Base-by-base conservation (phyloP, 2,888 invertebrate genomes). In the Rotaria magnacalcarata region DNA sequence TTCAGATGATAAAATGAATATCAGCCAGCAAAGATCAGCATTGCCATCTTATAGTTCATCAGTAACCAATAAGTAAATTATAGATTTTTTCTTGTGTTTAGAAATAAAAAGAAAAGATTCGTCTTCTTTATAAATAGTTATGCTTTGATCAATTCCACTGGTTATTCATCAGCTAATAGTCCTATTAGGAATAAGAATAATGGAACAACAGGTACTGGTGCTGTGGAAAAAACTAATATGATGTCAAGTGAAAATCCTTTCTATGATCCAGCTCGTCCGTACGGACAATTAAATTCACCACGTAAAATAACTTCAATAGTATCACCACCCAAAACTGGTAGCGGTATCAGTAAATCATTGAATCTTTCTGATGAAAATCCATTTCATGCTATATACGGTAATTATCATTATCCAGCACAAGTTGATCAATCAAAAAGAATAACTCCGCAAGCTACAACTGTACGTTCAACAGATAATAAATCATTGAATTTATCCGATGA, bases 311-410 rank as follows among this genome's bases (percentile, higher is more conserved):
- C 80, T 16, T 80, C 80, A 41, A 80, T 80, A 47, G 47, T 47
- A 47, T 43, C 80, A n/a, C 80, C 43, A 80, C 21, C 41, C 47
- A 80, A 80, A 47, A n/a, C 2, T 24, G 47, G 34, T 47, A n/a
- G 80, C 2, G 10, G 43, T 47, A 16, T 80, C 24, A 80, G 47
- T 80, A 80, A 80, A 47, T 47, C 80, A 47, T 80, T 80, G n/a
- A 80, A 80, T 80, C 47, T 80, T 11, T 80, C 80, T 43, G 47
- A 47, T 80, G 80, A 80, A 80, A 80, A 80, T 80, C 80, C 80
- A 80, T 80, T 80, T 47, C 47, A 47, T 47, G 21, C 43, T 80
- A 14, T 80, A 8, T 80, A 80, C 47, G 80, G 80, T 41, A 14
- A 2, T 14, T 80, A 80, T 80, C 80, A 19, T 47, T 80, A 80